phyloP scores from a whole-genome alignment of 2,113 vertebrate species.

The Choloepus hoffmanni region DNA sequence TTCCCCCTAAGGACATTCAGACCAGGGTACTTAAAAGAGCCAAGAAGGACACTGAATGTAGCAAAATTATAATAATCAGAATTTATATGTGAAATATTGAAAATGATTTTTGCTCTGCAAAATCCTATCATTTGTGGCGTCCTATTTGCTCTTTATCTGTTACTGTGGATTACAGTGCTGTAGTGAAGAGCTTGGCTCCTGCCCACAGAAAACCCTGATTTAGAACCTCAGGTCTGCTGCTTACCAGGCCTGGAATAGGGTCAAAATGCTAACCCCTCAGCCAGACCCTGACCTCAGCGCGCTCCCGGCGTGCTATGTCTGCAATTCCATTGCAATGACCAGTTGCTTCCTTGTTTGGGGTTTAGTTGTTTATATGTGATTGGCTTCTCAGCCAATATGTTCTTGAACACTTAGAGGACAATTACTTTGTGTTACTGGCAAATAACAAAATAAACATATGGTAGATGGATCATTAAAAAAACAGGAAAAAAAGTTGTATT shows the following conservation, averaged over 20 bases:
- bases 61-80: slow-evolving; percentile 48
- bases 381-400: neutral
- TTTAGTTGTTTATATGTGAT: neutral
- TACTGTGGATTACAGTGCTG: neutral
- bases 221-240: neutral
- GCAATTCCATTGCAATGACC: neutral
- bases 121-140: neutral
- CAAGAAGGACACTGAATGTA: neutral
- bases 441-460: neutral
- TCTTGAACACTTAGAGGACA: neutral
- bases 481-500: neutral
- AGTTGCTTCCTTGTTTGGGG: neutral
- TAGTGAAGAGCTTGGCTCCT: neutral
- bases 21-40: neutral
- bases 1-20: neutral
- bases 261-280: neutral
- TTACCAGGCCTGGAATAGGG: neutral
- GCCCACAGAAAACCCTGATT: neutral
- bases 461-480: neutral
- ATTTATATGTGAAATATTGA: slow-evolving; percentile 39
- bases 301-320: neutral
- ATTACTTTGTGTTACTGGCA: neutral
- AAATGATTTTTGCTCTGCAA: neutral
- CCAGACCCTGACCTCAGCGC: neutral
- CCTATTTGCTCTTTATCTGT: neutral